Evolutionary conservation across 2,888 invertebrate species (phyloP).

Genomic region (Diachrysia chrysitis): DNA sequence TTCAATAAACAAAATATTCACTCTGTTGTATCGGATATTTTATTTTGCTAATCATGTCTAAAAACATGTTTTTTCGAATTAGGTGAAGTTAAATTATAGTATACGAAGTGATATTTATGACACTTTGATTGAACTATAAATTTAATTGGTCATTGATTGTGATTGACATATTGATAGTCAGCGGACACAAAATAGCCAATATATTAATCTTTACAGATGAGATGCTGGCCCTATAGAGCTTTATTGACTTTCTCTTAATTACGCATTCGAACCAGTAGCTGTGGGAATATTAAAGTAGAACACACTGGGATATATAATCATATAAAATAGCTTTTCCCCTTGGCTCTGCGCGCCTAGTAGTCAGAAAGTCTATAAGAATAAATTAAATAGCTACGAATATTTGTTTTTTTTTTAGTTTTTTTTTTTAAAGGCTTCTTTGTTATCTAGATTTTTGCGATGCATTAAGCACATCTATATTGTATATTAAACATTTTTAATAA

Average conservation of each 20-base stretch:
- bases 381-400: not conserved
- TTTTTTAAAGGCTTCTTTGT: too few species aligned
- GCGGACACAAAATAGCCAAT: constrained; percentile 25
- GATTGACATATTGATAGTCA: constrained; percentile 36
- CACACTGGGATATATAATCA: constrained; percentile 14
- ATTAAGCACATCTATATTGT: too few species aligned
- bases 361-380: not conserved
- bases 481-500: too few species aligned
- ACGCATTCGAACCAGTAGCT: constrained; percentile 41
- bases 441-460: too few species aligned
- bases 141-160: constrained; percentile 31
- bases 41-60: not conserved
- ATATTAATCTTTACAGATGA: constrained; percentile 31
- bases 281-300: constrained; percentile 30
- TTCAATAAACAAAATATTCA: not conserved
- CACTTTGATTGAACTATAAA: constrained; percentile 32
- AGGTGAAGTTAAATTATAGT: not conserved
- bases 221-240: constrained; percentile 15
- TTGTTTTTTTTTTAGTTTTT: not conserved
- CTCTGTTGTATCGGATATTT: not conserved
- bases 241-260: constrained; percentile 50
- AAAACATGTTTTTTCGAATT: not conserved
- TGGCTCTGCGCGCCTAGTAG: not conserved
- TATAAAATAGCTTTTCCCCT: constrained; percentile 13
- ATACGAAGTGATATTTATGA: constrained; percentile 21